These are phyloP conservation scores for Lysandra coridon DNA, from an alignment of 2,888 invertebrate genomes.

Conservation along the genomic window DNA sequence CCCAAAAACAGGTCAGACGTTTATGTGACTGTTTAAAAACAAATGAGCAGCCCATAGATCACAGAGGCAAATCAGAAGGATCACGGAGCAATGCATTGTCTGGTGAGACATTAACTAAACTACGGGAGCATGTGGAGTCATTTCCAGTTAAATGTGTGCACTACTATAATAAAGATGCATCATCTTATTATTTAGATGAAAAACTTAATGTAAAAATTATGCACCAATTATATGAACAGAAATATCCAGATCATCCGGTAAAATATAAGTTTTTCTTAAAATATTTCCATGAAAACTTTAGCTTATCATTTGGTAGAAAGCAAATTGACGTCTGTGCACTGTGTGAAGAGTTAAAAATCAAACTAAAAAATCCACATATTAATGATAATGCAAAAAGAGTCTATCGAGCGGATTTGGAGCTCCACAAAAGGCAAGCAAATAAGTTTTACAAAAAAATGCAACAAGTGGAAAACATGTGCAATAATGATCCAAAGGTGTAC, in stretches of 20 bases:
- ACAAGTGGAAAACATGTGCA: constrained; percentile 26
- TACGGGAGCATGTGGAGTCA: neutral
- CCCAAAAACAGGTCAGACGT: neutral
- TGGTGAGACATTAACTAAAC: constrained; percentile 1
- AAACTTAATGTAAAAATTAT: constrained; percentile 5
- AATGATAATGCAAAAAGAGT: constrained; percentile 20
- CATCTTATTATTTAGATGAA: constrained; percentile 8
- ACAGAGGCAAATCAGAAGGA: no score
- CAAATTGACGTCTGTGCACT: constrained; percentile 22
- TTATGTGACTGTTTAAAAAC: constrained; percentile 8
- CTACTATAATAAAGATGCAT: constrained; percentile 5
- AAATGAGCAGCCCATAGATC: constrained; percentile 5
- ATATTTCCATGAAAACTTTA: constrained; percentile 26
- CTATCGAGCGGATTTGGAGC: constrained; percentile 21
- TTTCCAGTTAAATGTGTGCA: constrained; percentile 8
- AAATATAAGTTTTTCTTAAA: constrained; percentile 20
- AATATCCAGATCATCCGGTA: constrained; percentile 5
- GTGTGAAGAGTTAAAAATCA: constrained; percentile 24
- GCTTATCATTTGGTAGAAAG: constrained; percentile 25
- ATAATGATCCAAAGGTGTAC: constrained; percentile 25
- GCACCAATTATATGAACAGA: constrained; percentile 8
- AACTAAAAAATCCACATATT: constrained; percentile 24
- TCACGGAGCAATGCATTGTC: neutral
- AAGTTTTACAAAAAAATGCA: constrained; percentile 22
- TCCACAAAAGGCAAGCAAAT: neutral